These are phyloP conservation scores for Phrixothrix hirtus DNA, from an alignment of 2,888 invertebrate species.

Conservation along the genomic window DNA sequence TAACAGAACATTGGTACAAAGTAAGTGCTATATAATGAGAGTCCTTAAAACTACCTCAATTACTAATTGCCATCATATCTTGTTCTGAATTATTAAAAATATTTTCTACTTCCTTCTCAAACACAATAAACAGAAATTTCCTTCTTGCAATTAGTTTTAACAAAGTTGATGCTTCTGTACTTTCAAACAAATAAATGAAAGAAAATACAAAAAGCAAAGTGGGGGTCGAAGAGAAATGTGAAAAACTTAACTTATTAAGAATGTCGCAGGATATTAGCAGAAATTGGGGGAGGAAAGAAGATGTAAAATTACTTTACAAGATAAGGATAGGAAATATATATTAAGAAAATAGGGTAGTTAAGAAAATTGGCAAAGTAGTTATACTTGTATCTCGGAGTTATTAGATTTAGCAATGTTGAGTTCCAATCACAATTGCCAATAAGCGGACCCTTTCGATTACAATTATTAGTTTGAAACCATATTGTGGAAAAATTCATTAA, in stretches of 20 bases:
- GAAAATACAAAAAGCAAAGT: slow-evolving; percentile 40
- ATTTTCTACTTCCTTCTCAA: not conserved
- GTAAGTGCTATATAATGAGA: slow-evolving; percentile 14
- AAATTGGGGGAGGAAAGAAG: slow-evolving; percentile 38
- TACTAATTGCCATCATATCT: slow-evolving; percentile 12
- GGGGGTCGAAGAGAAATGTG: slow-evolving; percentile 48
- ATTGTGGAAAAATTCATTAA: too few relatives aligned
- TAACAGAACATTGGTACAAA: slow-evolving; percentile 27
- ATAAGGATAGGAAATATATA: slow-evolving; percentile 44
- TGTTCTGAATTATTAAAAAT: slow-evolving; percentile 5
- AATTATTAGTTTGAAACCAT: slow-evolving; percentile 15
- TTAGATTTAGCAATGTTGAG: slow-evolving; percentile 47
- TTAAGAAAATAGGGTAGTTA: slow-evolving; percentile 54
- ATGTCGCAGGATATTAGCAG: slow-evolving; percentile 50
- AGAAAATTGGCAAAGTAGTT: slow-evolving; percentile 53
- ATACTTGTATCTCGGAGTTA: slow-evolving; percentile 50
- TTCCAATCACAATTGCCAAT: slow-evolving; percentile 36
- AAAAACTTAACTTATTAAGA: slow-evolving; percentile 55
- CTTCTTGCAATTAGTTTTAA: slow-evolving; percentile 46
- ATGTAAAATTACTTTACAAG: slow-evolving; percentile 11
- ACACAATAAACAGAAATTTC: slow-evolving; percentile 7
- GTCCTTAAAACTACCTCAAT: slow-evolving; percentile 9
- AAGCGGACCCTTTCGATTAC: slow-evolving; percentile 33
- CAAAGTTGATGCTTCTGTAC: slow-evolving; percentile 46
- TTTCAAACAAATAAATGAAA: slow-evolving; percentile 44